A percentile compares a stretch with the other conserved stretches of the same genome.
Evolutionary conservation across 2,888 invertebrate genomes (phyloP).

Genomic region (Mythimna pallens): DNA sequence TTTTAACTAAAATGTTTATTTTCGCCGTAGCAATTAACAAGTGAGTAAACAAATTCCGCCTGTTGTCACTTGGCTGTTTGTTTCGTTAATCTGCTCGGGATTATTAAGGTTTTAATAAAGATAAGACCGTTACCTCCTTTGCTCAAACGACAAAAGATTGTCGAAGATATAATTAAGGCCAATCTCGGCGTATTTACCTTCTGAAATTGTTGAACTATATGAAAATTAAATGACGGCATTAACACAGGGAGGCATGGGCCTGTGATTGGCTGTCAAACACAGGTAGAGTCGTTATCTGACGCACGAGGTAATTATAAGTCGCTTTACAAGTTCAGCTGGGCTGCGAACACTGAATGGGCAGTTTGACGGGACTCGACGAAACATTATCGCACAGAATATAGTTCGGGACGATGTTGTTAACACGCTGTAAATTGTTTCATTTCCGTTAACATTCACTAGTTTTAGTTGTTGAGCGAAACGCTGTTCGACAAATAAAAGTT

Average conservation of each 20-base stretch:
- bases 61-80: conserved; percentile 44
- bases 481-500: conserved; percentile 44
- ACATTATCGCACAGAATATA: conserved; percentile 17
- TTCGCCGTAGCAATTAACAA: conserved; percentile 22
- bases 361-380: conserved; percentile 22
- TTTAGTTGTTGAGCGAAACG: conserved; percentile 21
- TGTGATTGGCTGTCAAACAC: conserved; percentile 77
- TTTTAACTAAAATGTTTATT: conserved; percentile 8
- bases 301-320: conserved; percentile 73
- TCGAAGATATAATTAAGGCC: conserved; percentile 60
- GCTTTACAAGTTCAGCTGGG: conserved; percentile 56
- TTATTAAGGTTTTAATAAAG: conserved; percentile 62
- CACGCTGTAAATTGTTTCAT: conserved; percentile 18
- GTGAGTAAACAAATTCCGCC: conserved; percentile 37
- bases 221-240: conserved; percentile 67
- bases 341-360: conserved; percentile 34
- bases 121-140: conserved; percentile 61
- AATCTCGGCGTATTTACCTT: conserved; percentile 57
- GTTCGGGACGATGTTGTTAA: conserved; percentile 20
- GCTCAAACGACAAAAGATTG: conserved; percentile 62
- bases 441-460: conserved; percentile 26
- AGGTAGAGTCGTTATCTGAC: conserved; percentile 73
- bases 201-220: conserved; percentile 54
- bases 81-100: conserved; percentile 52
- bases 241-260: conserved; percentile 58